Evolutionary conservation across 2,113 vertebrate genomes (phyloP), one percentile per base, ranked within the genome.

Genomic region (Nestor notabilis): DNA sequence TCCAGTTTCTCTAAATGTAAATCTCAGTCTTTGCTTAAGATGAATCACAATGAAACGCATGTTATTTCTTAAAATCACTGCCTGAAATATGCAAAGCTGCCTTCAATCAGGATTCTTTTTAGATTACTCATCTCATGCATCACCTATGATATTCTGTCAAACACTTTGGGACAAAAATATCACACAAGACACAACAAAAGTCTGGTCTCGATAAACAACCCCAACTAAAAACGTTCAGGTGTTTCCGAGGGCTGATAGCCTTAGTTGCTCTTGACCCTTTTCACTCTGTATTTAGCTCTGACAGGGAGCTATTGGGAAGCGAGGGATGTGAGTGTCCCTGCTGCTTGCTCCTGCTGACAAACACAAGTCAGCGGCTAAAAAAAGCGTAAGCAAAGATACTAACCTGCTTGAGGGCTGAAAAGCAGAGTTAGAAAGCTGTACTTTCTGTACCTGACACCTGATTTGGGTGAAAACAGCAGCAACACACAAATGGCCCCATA

Each of bases 51-150:
- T 11, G 74, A 95, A 94, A 92, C 25, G 74, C 77, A 66, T 17
- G 44, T 79, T 89, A 63, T 44, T 94, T 72, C 66, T 95, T 77
- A 89, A 92, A 93, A 76, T 76, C n/a, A 4, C 70, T 64, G 80
- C 87, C 92, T 86, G 86, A 78, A 89, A 46, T 91, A 93, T 17
- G 87, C 69, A 94, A 94, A 95, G 94, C 94, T 74, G 89, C 96
- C 94, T 94, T 84, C 75, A 95, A 64, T 68, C 65, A 70, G 80
- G 85, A 81, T 83, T 91, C 81, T 37, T 76, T 82, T 86, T 87
- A 87, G 61, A 92, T 79, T 87, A 56, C 56, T 82, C 83, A 65
- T 76, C 90, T 91, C 70, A 76, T 50, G 83, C 87, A 95, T 94
- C 93, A 95, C 94, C 89, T 95, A 72, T 3, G 24, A 63, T 76